Evolutionary conservation across 30 jellyfish, hydroid and myxozoan genomes (phyloP).

Genomic region (Aurelia sp.): DNA sequence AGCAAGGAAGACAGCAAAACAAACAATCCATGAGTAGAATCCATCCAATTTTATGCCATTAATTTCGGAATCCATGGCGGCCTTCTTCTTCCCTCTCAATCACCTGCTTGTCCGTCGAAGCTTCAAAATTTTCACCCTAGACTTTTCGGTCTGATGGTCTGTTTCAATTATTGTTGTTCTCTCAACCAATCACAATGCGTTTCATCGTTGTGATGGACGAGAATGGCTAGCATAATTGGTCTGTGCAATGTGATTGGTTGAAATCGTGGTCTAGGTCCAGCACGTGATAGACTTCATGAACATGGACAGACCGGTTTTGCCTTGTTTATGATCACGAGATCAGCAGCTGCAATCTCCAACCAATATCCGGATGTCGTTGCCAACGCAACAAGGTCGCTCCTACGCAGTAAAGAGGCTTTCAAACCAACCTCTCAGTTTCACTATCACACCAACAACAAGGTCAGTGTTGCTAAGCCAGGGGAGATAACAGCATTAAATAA

Average conservation of each 20-base stretch:
- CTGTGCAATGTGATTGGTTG: slow-evolving; percentile 53
- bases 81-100: background rate
- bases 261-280: slow-evolving; percentile 10
- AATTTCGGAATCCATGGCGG: slow-evolving; percentile 20
- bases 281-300: slow-evolving; percentile 41
- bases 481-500: too few relatives aligned
- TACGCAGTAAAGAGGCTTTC: background rate
- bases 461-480: too few relatives aligned
- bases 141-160: slow-evolving; percentile 22
- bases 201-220: slow-evolving; percentile 19
- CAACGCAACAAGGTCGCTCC: background rate
- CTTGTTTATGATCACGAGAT: slow-evolving; percentile 2
- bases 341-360: background rate
- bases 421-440: too few relatives aligned
- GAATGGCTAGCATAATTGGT: slow-evolving; percentile 49
- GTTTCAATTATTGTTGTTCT: background rate
- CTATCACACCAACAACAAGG: too few relatives aligned
- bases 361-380: background rate
- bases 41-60: slow-evolving; percentile 25
- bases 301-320: slow-evolving; percentile 27
- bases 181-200: slow-evolving; percentile 46
- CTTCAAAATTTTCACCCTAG: slow-evolving; percentile 5
- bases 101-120: slow-evolving; percentile 2
- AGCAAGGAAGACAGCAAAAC: slow-evolving; percentile 40
- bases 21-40: slow-evolving; percentile 68